Evolutionary conservation across 1,140 invertebrate genomes (phyloP).

Genomic region (Coboldia fuscipes): DNA sequence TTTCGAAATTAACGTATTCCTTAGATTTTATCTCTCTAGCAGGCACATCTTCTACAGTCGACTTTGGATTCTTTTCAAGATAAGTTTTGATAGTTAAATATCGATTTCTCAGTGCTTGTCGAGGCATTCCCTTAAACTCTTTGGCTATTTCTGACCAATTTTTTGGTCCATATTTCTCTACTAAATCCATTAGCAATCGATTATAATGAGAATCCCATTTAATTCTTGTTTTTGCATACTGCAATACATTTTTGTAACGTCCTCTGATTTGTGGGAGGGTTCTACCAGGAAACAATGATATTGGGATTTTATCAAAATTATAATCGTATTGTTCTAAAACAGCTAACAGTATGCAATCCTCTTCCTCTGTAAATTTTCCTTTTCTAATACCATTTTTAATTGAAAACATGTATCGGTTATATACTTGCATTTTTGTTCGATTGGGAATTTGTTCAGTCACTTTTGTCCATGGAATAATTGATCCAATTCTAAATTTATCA

Average conservation of each 20-base stretch:
- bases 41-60: constrained; percentile 13
- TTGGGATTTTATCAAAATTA: constrained; percentile 28
- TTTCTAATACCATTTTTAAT: constrained; percentile 24
- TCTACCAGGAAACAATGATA: constrained; percentile 25
- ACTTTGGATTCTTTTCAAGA: constrained; percentile 15
- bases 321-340: constrained; percentile 32
- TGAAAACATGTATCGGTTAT: constrained; percentile 21
- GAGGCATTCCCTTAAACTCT: constrained; percentile 19
- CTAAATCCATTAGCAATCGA: constrained; percentile 17
- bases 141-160: constrained; percentile 24
- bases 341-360: constrained; percentile 34
- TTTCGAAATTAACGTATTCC: constrained; percentile 9
- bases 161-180: constrained; percentile 14
- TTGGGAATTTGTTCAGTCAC: constrained; percentile 32
- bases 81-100: constrained; percentile 19
- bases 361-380: constrained; percentile 33
- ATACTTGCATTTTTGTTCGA: constrained; percentile 36
- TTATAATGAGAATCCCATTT: constrained; percentile 25
- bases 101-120: constrained; percentile 25
- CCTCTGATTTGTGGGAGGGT: constrained; percentile 27
- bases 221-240: constrained; percentile 15
- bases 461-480: constrained; percentile 39
- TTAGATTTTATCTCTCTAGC: constrained; percentile 6
- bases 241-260: constrained; percentile 24
- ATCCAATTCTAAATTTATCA: constrained; percentile 28